Conservation (phyloP, 1,140 invertebrate species). For the Paraescarpia echinospica region DNA sequence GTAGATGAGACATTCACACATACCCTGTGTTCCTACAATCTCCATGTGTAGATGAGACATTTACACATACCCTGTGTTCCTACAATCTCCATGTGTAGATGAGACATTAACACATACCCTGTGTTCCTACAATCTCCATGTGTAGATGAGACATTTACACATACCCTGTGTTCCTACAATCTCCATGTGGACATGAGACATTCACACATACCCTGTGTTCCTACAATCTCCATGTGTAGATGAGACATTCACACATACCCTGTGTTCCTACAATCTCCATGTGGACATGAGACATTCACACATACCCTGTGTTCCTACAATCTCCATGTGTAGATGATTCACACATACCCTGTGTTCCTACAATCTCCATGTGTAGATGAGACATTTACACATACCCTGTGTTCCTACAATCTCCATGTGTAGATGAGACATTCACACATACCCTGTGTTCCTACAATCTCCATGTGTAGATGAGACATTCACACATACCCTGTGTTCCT, state of each 20-base stretch:
- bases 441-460: not conserved
- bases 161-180: not conserved
- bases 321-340: not conserved
- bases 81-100: not conserved
- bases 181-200: not conserved
- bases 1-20: not conserved
- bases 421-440: not conserved
- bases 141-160: not conserved
- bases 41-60: not conserved
- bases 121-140: not conserved
- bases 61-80: not conserved
- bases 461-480: constrained; percentile 5
- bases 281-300: not conserved
- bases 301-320: not conserved
- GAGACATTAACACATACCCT: not conserved
- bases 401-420: not conserved
- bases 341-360: not conserved
- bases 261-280: not conserved
- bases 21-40: not conserved
- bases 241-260: not conserved
- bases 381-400: not conserved
- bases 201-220: not conserved
- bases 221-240: not conserved
- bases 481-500: not conserved
- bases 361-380: not conserved